Conservation (phyloP, 2,113 vertebrate species). For the Artemisiospiza belli region DNA sequence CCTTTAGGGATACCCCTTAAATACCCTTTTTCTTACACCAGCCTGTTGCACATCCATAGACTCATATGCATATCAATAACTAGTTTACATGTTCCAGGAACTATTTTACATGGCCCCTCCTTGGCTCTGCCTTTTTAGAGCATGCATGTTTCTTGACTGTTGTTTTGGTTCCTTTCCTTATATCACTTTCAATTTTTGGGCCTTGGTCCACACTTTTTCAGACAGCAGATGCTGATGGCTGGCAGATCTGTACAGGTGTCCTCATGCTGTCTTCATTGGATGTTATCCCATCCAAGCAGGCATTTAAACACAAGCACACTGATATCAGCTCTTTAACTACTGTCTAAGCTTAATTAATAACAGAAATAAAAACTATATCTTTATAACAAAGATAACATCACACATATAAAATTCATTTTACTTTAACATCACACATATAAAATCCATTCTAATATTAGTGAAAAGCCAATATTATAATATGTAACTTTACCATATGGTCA, state of each 20-base stretch:
- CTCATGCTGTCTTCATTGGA: background rate
- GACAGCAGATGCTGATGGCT: background rate
- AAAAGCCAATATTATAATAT: background rate
- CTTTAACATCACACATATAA: background rate
- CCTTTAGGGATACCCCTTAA: background rate
- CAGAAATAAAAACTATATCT: background rate
- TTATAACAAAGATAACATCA: background rate
- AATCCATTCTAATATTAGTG: background rate
- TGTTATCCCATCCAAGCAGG: background rate
- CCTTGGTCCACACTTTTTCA: background rate
- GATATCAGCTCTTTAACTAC: background rate
- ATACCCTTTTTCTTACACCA: background rate
- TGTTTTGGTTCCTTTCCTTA: background rate
- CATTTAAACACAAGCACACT: background rate
- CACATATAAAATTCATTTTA: background rate
- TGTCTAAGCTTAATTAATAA: background rate
- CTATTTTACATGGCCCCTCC: background rate
- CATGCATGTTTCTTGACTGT: background rate
- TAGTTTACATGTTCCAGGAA: background rate
- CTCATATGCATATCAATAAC: background rate
- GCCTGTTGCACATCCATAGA: background rate
- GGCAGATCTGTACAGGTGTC: background rate
- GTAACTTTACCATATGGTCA: background rate
- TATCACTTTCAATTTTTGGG: background rate
- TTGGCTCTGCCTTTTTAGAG: background rate